Conservation (phyloP, 2,797 vertebrate species). For the Chrysocyon brachyurus region DNA sequence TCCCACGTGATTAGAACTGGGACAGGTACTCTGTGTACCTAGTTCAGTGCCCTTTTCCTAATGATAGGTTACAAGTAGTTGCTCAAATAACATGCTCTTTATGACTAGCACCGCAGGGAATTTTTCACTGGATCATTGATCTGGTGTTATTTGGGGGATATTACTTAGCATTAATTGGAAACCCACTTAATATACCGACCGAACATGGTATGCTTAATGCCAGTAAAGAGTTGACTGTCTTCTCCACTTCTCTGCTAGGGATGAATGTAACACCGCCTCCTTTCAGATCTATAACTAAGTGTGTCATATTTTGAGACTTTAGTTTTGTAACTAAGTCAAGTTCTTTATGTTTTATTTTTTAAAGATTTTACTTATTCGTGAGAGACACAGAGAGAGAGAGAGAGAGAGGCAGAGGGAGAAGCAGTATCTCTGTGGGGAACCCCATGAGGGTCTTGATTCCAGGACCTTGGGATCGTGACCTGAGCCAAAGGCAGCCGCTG, state of each 20-base stretch:
- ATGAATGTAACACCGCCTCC: not conserved
- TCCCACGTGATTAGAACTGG: not conserved
- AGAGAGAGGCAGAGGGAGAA: too few relatives aligned
- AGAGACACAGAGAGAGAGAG: too few relatives aligned
- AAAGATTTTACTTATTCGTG: too few relatives aligned
- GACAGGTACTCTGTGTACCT: not conserved
- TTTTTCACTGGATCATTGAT: not conserved
- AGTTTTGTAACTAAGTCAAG: slow-evolving; percentile 39
- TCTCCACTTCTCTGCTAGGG: not conserved
- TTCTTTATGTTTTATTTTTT: not conserved
- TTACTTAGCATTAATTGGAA: slow-evolving; percentile 32
- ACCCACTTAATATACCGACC: not conserved
- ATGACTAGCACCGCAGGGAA: not conserved
- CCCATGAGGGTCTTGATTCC: too few relatives aligned
- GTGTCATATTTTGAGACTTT: slow-evolving; percentile 21
- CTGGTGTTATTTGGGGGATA: slow-evolving; percentile 40
- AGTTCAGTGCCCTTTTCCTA: not conserved
- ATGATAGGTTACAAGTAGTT: not conserved
- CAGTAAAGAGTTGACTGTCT: not conserved
- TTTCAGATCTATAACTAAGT: slow-evolving; percentile 14
- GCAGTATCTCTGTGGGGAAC: too few relatives aligned
- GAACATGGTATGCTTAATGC: slow-evolving; percentile 15
- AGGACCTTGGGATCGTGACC: too few relatives aligned
- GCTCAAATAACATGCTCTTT: not conserved
- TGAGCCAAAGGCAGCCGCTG: too few relatives aligned